Conservation (phyloP, 2,797 vertebrate species). For the Muscicapa striata region DNA sequence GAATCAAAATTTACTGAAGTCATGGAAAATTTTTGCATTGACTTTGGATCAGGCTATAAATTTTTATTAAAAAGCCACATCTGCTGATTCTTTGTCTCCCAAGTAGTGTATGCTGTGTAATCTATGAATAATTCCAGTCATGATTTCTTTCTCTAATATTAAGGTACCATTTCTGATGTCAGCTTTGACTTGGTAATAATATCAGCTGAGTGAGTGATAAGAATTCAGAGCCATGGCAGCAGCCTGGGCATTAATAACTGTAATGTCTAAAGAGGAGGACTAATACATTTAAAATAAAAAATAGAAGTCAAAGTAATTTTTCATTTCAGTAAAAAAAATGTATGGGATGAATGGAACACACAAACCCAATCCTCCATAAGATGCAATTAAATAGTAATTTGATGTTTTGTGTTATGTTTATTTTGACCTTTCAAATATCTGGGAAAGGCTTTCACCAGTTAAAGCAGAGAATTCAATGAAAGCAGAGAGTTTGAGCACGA, state of each 20-base stretch:
- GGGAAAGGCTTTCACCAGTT: not conserved
- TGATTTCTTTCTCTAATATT: conserved; percentile 27
- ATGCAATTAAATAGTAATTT: conserved; percentile 26
- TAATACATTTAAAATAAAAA: conserved; percentile 43
- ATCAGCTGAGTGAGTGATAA: conserved; percentile 48
- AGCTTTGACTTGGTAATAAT: conserved; percentile 38
- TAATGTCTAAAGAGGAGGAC: conserved; percentile 41
- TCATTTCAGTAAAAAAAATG: conserved; percentile 25
- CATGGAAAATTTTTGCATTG: conserved; percentile 1
- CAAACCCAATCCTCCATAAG: not conserved
- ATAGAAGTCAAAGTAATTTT: conserved; percentile 38
- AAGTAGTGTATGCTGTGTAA: not conserved
- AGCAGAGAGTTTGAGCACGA: not conserved
- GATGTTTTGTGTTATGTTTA: not conserved
- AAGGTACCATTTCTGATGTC: conserved; percentile 54
- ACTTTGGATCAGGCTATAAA: not conserved
- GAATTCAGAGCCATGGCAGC: conserved; percentile 47
- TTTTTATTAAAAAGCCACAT: not conserved
- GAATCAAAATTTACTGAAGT: not conserved
- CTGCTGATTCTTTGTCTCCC: not conserved
- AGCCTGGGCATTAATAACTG: conserved; percentile 38
- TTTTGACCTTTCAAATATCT: not conserved
- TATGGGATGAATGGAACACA: conserved; percentile 9
- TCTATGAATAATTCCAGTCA: conserved; percentile 57
- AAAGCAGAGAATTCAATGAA: not conserved